Conservation (phyloP, 2,888 invertebrate species). For the Drosophila rellima region DNA sequence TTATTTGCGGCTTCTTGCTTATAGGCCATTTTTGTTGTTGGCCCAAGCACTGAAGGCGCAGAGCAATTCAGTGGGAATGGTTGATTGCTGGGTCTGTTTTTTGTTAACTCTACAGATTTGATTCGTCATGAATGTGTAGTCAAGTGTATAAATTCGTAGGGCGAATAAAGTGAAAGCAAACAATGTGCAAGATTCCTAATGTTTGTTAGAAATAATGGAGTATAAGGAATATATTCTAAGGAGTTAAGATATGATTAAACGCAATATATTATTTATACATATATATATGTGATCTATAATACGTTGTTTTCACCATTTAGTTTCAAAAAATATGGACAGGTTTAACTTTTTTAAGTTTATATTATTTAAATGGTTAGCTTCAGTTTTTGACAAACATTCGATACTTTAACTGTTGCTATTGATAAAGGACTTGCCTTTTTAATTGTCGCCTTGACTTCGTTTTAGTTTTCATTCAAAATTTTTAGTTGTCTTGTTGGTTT, state of each 20-base stretch:
- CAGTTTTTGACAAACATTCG: too few species aligned
- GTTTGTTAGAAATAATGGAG: not conserved
- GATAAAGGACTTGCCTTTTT: not conserved
- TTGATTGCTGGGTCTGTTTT: conserved; percentile 2
- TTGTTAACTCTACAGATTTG: not conserved
- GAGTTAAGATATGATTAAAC: too few species aligned
- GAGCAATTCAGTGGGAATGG: not conserved
- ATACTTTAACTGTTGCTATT: too few species aligned
- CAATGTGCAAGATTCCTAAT: not conserved
- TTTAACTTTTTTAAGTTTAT: too few species aligned
- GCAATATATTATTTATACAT: too few species aligned
- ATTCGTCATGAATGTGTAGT: conserved; percentile 21
- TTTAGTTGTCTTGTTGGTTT: not conserved
- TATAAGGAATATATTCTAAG: too few species aligned
- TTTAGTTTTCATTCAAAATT: not conserved
- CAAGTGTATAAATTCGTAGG: conserved; percentile 1
- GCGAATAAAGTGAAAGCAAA: not conserved
- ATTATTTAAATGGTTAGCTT: too few species aligned
- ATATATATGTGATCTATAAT: too few species aligned
- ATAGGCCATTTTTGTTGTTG: conserved; percentile 16
- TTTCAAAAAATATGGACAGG: too few species aligned
- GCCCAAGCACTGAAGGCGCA: conserved; percentile 18
- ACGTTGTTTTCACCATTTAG: too few species aligned
- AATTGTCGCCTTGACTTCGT: not conserved
- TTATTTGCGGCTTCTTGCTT: conserved; percentile 33